Base-by-base conservation (phyloP, 2,888 invertebrate genomes). In the Stramonita haemastoma region DNA sequence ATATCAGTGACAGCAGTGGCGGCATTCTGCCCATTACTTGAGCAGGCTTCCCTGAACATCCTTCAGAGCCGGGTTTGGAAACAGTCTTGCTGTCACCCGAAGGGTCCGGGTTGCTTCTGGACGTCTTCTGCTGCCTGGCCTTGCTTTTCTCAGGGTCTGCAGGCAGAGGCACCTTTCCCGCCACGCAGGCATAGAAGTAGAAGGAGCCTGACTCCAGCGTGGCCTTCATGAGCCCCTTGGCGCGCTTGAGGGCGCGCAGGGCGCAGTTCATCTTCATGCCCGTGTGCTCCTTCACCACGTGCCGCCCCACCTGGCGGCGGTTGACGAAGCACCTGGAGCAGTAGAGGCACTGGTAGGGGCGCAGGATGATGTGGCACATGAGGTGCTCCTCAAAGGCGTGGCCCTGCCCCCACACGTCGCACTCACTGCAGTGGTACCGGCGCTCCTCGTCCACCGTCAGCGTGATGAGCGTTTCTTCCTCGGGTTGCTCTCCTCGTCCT, bases 241-340 rank as follows among this genome's bases (percentile, higher is more conserved):
- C 92, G 81, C 90, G 88, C 32, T 90, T 90, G 57, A 92, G 86
- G 22, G 92, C 92, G 56, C 90, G 87, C 29, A 92, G 60, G 19
- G 91, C 91, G 88, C 92, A 92, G 86, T 91, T 92, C 91, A 92
- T 91, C 83, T 92, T 92, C 86, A 90, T 91, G 13, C 92, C 92
- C 66, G 87, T 87, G 77, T 92, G 92, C 32, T 88, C 56, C 46
- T 87, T 89, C 15, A 88, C 87, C 5, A 92, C 91, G 66, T 92
- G 92, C 13, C 90, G 88, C 11, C 91, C 90, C 15, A 91, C 91
- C 32, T 92, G 91, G 34, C 90, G 90, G 15, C 92, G 90, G 70
- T 91, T 91, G 17, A 91, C 90, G 79, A 92, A 92, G 60, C 91
- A 91, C 88, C 91, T 91, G 66, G 90, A 90, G 87, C 92, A 92